phyloP scores from a whole-genome alignment of 2,797 vertebrate genomes.

The Spinus olivaceus region DNA sequence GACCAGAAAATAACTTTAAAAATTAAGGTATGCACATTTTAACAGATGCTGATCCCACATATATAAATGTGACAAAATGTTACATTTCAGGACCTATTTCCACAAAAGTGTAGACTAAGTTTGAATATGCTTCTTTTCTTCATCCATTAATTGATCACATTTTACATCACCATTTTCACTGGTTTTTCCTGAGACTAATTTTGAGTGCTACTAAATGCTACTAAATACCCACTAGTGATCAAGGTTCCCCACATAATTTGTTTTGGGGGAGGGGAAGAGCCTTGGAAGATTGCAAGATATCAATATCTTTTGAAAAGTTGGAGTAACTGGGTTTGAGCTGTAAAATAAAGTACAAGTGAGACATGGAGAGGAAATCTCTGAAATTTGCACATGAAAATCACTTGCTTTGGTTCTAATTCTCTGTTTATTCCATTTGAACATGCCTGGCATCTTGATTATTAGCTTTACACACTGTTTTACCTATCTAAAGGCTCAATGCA shows the following conservation, averaged over 20 bases:
- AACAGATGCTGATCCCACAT: neutral
- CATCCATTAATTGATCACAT: neutral
- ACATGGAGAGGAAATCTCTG: neutral
- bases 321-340: neutral
- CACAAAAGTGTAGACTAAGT: neutral
- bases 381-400: neutral
- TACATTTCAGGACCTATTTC: neutral
- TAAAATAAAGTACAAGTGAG: neutral
- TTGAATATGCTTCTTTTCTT: neutral
- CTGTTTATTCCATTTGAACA: neutral
- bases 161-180: neutral
- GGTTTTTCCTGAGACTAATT: neutral
- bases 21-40: neutral
- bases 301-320: neutral
- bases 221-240: neutral
- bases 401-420: neutral
- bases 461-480: neutral
- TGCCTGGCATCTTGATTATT: neutral
- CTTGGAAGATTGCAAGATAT: neutral
- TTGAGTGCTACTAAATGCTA: neutral
- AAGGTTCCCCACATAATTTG: neutral
- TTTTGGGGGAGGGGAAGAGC: neutral
- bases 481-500: neutral
- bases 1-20: neutral
- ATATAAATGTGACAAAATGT: neutral